Evolutionary conservation across 2,797 vertebrate genomes (phyloP).

Genomic region (Eurystomus glaucurus): DNA sequence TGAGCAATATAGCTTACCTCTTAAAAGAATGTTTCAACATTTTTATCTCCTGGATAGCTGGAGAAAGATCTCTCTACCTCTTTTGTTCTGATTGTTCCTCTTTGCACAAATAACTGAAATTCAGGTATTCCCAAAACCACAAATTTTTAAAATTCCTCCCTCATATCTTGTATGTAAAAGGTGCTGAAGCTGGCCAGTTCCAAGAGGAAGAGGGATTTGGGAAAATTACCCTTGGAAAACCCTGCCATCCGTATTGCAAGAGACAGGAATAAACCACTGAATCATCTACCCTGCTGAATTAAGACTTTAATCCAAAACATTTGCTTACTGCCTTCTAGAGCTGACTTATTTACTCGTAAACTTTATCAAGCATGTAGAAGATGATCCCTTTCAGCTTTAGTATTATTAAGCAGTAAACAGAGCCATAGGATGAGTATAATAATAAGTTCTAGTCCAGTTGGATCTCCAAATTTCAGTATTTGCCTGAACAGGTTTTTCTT

Average conservation of each 20-base stretch:
- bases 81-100: neutral
- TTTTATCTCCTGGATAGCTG: neutral
- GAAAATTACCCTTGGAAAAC: neutral
- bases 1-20: neutral
- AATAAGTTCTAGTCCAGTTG: neutral
- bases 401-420: neutral
- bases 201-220: neutral
- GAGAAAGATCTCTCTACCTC: neutral
- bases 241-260: rapidly evolving
- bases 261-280: neutral
- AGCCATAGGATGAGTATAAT: neutral
- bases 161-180: neutral
- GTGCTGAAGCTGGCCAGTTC: rapidly evolving
- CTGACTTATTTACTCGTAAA: neutral
- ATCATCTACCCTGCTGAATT: neutral
- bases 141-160: neutral
- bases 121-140: neutral
- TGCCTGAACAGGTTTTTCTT: neutral
- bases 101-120: neutral
- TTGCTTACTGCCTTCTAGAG: neutral
- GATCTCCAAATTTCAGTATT: neutral
- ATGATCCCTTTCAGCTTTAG: neutral
- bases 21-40: neutral
- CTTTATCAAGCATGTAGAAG: neutral
- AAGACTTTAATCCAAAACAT: neutral